These are phyloP conservation scores for Brachirus orientalis DNA, from an alignment of 2,113 vertebrate genomes.

Conservation along the genomic window DNA sequence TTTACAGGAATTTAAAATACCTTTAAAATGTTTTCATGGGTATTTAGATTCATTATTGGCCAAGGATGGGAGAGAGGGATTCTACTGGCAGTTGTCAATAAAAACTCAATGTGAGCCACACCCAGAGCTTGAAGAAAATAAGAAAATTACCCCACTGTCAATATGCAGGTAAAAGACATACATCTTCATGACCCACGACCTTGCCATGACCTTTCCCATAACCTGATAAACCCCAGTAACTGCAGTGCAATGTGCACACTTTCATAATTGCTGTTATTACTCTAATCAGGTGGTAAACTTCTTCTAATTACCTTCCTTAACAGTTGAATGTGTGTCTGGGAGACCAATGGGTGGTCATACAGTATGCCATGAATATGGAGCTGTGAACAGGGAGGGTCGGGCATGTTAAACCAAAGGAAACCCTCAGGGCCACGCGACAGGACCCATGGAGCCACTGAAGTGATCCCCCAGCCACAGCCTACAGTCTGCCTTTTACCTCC, in stretches of 20 bases:
- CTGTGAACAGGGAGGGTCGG: slow-evolving; percentile 46
- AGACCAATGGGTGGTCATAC: slow-evolving; percentile 45
- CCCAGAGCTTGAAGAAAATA: too few relatives aligned
- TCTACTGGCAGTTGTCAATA: too few relatives aligned
- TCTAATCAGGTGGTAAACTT: slow-evolving; percentile 7
- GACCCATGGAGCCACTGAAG: slow-evolving; percentile 85
- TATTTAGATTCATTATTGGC: too few relatives aligned
- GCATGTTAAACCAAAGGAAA: slow-evolving; percentile 55
- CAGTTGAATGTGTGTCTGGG: slow-evolving; percentile 6
- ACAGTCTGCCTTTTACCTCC: slow-evolving; percentile 90
- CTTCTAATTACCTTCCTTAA: slow-evolving; percentile 18
- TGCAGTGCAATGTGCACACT: slow-evolving; percentile 1
- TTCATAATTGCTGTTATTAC: slow-evolving; percentile 17
- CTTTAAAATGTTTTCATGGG: too few relatives aligned
- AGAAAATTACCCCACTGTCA: background rate
- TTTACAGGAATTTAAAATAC: too few relatives aligned
- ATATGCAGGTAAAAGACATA: slow-evolving; percentile 1
- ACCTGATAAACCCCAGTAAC: slow-evolving; percentile 2
- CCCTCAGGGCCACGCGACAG: slow-evolving; percentile 69
- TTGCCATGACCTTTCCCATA: slow-evolving; percentile 18
- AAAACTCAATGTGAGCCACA: too few relatives aligned
- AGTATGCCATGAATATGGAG: slow-evolving; percentile 19
- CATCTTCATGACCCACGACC: slow-evolving; percentile 4
- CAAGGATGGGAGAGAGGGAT: too few relatives aligned
- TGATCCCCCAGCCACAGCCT: slow-evolving; percentile 84